Evolutionary conservation across 2,797 vertebrate genomes (phyloP), one percentile per base, ranked within the genome.

Genomic region (Alfaro cultratus): DNA sequence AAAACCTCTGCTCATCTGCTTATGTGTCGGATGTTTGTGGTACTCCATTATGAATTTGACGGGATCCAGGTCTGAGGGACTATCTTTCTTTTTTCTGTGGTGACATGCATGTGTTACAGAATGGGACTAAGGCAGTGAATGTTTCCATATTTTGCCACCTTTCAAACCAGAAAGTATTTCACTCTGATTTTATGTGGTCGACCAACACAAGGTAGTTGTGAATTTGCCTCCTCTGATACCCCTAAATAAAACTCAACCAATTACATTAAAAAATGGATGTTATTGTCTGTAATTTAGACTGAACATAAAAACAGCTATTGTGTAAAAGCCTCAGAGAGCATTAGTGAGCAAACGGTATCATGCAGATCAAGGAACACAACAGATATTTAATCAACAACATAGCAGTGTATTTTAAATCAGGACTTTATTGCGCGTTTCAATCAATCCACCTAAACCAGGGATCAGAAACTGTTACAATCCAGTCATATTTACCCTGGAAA

Each of bases 1-100:
- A 89, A 88, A 89, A 91, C 93, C 88, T 90, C 78, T 34, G 84
- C 86, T 87, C 87, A 76, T 88, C 81, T 87, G 82, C 92, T 89
- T 87, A 62, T 53, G 77, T 85, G 90, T 91, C 86, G 87, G 67
- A 87, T 82, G 83, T 87, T 87, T 86, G 82, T 74, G 72, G 55
- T 51, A 57, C 57, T 73, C 74, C 47, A 51, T 70, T 51, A 80
- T 79, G 43, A 60, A 26, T 79, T 64, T 11, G 57, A 68, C 73
- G 26, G 4, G 77, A 83, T 89, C 76, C 53, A 53, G 84, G 75
- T 82, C 46, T 83, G 70, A 74, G 76, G 73, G 57, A 75, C 62
- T 70, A 55, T 75, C 18, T 43, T 41, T 53, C 55, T 53, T 31
- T 18, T 41, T 64, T 49, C 43, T 12, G 0, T 12, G 57, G 51